Percentiles rank a stretch among this genome's conserved stretches.
Conservation (phyloP, 2,797 vertebrate genomes). For the Fratercula arctica region DNA sequence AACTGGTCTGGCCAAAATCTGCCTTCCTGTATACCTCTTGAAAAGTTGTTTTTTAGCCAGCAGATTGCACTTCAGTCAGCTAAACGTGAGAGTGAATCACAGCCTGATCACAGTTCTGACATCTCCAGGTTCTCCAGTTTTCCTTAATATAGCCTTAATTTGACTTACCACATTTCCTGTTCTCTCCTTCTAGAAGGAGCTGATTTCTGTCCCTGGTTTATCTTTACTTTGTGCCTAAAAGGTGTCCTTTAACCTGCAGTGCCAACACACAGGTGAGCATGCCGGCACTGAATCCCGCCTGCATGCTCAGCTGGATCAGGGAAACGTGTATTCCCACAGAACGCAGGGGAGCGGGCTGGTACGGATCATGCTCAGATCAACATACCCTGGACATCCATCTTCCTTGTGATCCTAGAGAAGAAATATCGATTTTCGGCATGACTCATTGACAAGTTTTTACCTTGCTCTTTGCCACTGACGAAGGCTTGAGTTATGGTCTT, state of each 20-base stretch:
- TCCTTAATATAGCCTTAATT: neutral
- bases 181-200: neutral
- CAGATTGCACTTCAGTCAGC: neutral
- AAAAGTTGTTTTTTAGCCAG: neutral
- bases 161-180: neutral
- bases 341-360: fast-evolving
- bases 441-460: neutral
- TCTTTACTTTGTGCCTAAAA: neutral
- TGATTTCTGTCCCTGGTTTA: neutral
- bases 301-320: neutral
- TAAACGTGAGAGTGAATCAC: neutral
- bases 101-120: neutral
- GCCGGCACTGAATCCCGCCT: neutral
- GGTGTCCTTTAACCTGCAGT: neutral
- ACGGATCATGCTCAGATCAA: neutral
- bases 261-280: neutral
- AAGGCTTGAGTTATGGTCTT: neutral
- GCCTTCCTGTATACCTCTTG: neutral
- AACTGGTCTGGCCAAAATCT: neutral
- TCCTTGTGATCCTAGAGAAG: neutral
- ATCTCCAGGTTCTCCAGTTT: neutral
- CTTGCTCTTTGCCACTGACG: neutral
- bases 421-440: neutral
- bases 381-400: neutral
- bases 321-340: fast-evolving